Evolutionary conservation across 2,888 invertebrate species (phyloP).

Genomic region (Oconnorella tubifera): DNA sequence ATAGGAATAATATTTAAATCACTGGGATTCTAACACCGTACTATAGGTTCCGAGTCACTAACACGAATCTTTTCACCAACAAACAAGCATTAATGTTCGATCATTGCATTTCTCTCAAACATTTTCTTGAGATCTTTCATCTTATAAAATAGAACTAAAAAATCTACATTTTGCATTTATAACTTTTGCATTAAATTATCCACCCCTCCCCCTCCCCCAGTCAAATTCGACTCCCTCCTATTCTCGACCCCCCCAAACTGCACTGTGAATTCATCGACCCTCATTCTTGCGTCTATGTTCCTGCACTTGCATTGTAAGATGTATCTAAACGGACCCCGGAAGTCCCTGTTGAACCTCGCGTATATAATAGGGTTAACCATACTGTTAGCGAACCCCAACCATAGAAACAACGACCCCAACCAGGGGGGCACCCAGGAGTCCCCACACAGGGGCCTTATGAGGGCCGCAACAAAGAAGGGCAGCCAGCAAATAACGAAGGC

Average conservation of each 20-base stretch:
- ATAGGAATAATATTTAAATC: no score
- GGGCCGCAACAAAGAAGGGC: conserved; percentile 89
- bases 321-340: conserved; percentile 91
- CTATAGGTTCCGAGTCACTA: no score
- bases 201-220: not conserved
- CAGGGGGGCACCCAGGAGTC: conserved; percentile 41
- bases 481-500: conserved; percentile 91
- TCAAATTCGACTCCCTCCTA: not conserved
- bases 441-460: conserved; percentile 61
- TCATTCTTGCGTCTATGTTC: conserved; percentile 51
- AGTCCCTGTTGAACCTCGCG: conserved; percentile 89
- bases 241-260: conserved; percentile 42
- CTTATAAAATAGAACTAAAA: no score
- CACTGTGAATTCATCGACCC: conserved; percentile 52
- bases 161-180: no score
- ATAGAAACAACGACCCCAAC: conserved; percentile 45
- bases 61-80: no score
- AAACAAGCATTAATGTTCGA: no score
- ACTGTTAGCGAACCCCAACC: conserved; percentile 83
- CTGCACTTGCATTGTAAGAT: conserved; percentile 68
- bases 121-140: no score
- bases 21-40: no score
- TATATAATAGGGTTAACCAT: conserved; percentile 93
- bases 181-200: not conserved
- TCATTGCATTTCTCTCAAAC: no score